Conservation (phyloP, 2,888 invertebrate genomes). For the Cephus pulcher region DNA sequence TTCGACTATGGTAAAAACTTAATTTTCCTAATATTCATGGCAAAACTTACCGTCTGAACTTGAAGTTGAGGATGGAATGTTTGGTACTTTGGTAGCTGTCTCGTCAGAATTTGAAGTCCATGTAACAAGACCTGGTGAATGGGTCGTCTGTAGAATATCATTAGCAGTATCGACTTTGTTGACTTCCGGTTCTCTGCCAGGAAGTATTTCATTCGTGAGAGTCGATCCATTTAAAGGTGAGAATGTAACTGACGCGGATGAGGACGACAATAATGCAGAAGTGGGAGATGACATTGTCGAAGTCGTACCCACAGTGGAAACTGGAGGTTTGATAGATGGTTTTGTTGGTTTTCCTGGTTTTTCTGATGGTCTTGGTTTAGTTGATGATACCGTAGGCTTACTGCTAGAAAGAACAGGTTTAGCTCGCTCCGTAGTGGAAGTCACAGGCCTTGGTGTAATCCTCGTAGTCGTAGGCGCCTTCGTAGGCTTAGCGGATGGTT, state of each 20-base stretch:
- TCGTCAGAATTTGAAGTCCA: slow-evolving; percentile 68
- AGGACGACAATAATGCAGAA: slow-evolving; percentile 18
- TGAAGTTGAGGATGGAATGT: slow-evolving; percentile 36
- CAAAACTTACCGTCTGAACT: slow-evolving; percentile 43
- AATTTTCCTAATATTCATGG: background rate
- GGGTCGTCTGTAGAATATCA: slow-evolving; percentile 47
- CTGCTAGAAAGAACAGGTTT: slow-evolving; percentile 16
- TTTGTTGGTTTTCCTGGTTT: slow-evolving; percentile 26
- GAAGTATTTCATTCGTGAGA: slow-evolving; percentile 32
- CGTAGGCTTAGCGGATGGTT: slow-evolving; percentile 39
- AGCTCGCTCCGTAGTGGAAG: slow-evolving; percentile 22
- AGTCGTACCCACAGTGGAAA: slow-evolving; percentile 20
- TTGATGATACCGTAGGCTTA: background rate
- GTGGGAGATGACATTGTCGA: slow-evolving; percentile 32
- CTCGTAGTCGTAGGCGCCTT: slow-evolving; percentile 35
- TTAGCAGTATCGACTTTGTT: slow-evolving; percentile 33
- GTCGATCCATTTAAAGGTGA: slow-evolving; percentile 34
- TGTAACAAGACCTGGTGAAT: slow-evolving; percentile 65
- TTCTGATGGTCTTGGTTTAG: slow-evolving; percentile 13
- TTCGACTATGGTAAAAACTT: background rate
- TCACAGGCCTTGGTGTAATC: slow-evolving; percentile 16
- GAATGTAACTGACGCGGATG: slow-evolving; percentile 1
- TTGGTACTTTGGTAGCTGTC: slow-evolving; percentile 50
- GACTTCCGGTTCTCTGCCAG: slow-evolving; percentile 30
- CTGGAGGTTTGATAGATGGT: slow-evolving; percentile 19